Conservation (phyloP, 2,888 invertebrate genomes). For the Agrilus mali region DNA sequence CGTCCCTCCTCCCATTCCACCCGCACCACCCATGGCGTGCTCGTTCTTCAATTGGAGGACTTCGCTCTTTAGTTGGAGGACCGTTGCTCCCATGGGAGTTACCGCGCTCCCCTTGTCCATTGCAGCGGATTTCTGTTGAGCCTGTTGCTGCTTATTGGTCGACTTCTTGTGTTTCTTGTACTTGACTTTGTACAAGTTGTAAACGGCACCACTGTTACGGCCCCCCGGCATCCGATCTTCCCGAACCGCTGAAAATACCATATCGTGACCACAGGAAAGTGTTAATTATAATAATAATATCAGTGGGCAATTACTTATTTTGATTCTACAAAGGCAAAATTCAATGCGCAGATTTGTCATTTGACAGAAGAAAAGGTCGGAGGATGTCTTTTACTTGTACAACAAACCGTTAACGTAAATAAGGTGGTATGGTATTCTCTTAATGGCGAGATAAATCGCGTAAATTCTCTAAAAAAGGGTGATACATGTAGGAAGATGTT, state of each 20-base stretch:
- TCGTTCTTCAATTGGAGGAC: slow-evolving; percentile 7
- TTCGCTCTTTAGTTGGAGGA: slow-evolving; percentile 23
- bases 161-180: slow-evolving; percentile 95
- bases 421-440: no score
- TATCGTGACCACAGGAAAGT: background rate
- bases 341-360: no score
- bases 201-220: slow-evolving; percentile 95
- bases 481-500: no score
- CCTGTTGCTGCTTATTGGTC: slow-evolving; percentile 41
- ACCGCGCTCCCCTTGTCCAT: slow-evolving; percentile 15
- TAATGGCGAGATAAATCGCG: no score
- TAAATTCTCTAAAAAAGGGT: no score
- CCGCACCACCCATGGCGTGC: slow-evolving; percentile 2
- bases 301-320: no score
- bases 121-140: slow-evolving; percentile 24
- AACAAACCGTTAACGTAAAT: no score
- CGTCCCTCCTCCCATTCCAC: slow-evolving; percentile 30
- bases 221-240: slow-evolving; percentile 99
- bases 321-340: no score
- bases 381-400: no score
- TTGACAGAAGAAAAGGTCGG: no score
- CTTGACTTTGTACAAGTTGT: slow-evolving; percentile 97
- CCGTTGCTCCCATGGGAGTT: slow-evolving; percentile 29
- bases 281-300: no score
- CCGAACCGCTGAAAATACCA: slow-evolving; percentile 65